Base-by-base conservation (phyloP, 2,888 invertebrate species). In the Vandiemenella viatica region DNA sequence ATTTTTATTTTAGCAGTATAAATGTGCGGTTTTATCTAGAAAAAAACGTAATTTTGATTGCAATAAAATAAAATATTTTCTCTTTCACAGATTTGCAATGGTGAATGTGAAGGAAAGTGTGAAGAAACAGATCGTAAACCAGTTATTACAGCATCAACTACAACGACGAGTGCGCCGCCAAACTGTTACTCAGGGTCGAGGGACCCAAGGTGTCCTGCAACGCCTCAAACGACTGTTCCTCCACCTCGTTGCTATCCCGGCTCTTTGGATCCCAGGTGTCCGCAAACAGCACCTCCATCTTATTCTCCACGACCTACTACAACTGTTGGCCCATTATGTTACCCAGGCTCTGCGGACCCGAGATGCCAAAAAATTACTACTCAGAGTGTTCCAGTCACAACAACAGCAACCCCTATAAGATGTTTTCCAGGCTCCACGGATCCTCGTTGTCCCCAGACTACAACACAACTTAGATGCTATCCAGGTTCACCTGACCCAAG, bases 381-480 rank as follows among this genome's bases (percentile, higher is more conserved):
- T n/a, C n/a, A n/a, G n/a, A n/a, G n/a, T n/a, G n/a, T n/a, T n/a
- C n/a, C n/a, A n/a, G n/a, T n/a, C n/a, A n/a, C 32, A 0, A 60
- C 61, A 2, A 60, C 62, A 55, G 56, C 3, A 47, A 56, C 59
- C 0, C 54, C 59, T 5, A 59, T 60, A 0, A 56, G 50, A 0
- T 65, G 64, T 38, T 62, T 56, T 48, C 63, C 61, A 37, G 60
- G 59, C 19, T 58, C 55, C 7, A 58, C 52, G 0, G 63, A 65
- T 45, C 59, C 63, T 0, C 55, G 61, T 0, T 64, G 65, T 37
- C 63, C 64, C 1, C 55, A 57, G 22, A 58, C 61, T 0, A 57
- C 61, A 0, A n/a, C 48, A 3, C 3, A 2, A 32, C 32, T n/a
- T 13, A 32, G 32, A 32, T 32, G 32, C 46, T 65, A 60, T 37